Evolutionary conservation across 2,113 vertebrate genomes (phyloP).

Genomic region (Lethenteron reissneri): DNA sequence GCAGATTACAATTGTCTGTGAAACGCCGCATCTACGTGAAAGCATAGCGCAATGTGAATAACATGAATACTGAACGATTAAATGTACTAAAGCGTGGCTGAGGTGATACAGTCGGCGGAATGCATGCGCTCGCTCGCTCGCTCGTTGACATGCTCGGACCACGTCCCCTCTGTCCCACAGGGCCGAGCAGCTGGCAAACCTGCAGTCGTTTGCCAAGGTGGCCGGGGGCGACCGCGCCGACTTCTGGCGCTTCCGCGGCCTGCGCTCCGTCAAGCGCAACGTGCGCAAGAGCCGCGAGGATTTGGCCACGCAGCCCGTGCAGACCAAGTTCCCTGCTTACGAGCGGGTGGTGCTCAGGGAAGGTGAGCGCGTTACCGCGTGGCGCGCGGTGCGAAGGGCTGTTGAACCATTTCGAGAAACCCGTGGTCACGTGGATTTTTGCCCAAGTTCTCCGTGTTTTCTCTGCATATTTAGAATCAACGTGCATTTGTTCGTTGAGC

Average conservation of each 20-base stretch:
- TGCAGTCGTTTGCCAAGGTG: conserved; percentile 25
- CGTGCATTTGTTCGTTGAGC: too few species aligned
- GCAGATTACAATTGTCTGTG: too few species aligned
- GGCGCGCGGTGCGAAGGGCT: too few species aligned
- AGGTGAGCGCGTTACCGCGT: conserved; percentile 25
- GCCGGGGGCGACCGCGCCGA: conserved; percentile 40
- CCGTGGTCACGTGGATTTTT: too few species aligned
- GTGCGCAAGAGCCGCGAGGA: conserved; percentile 47
- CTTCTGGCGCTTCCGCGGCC: conserved; percentile 84
- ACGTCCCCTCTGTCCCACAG: conserved; percentile 19
- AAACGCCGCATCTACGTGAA: too few species aligned
- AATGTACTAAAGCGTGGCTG: background rate
- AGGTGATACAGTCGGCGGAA: background rate
- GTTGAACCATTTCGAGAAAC: too few species aligned
- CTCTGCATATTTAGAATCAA: too few species aligned
- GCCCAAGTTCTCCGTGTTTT: too few species aligned
- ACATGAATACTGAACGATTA: too few species aligned
- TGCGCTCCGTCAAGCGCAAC: conserved; percentile 62
- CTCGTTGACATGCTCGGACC: too few species aligned
- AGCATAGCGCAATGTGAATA: too few species aligned
- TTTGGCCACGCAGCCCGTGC: conserved; percentile 59
- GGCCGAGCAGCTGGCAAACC: conserved; percentile 50
- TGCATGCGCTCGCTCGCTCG: background rate
- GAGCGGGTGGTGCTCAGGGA: conserved; percentile 65
- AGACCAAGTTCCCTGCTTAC: conserved; percentile 69